These are phyloP conservation scores for Hirundichthys speculiger DNA, from an alignment of 2,113 vertebrate species.

Conservation along the genomic window DNA sequence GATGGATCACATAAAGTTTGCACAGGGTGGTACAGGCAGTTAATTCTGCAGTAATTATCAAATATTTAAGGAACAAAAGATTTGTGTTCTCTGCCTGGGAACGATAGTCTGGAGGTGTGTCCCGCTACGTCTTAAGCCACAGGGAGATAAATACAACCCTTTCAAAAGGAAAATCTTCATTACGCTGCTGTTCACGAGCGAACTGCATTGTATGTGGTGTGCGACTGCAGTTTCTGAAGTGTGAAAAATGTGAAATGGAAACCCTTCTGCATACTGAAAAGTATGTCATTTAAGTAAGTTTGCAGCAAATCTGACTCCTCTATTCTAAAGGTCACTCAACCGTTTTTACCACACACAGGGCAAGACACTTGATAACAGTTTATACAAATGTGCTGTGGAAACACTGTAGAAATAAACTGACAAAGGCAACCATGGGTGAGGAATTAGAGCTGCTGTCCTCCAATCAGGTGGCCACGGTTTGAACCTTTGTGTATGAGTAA, in stretches of 20 bases:
- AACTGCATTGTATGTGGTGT: background rate
- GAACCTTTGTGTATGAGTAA: too few relatives aligned
- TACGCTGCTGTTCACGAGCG: background rate
- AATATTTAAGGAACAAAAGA: slow-evolving; percentile 66
- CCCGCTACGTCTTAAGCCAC: slow-evolving; percentile 10
- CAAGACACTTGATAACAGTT: too few relatives aligned
- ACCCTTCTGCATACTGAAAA: background rate
- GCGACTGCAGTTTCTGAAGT: background rate
- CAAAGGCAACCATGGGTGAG: too few relatives aligned
- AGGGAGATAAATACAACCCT: slow-evolving; percentile 18
- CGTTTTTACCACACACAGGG: too few relatives aligned
- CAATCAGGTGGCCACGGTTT: too few relatives aligned
- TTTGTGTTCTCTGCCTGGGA: slow-evolving; percentile 55
- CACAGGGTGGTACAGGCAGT: slow-evolving; percentile 18
- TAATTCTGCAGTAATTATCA: slow-evolving; percentile 42
- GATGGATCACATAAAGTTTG: slow-evolving; percentile 22
- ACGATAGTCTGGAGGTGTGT: slow-evolving; percentile 40
- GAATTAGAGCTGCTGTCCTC: too few relatives aligned
- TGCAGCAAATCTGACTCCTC: too few relatives aligned
- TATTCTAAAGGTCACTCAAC: too few relatives aligned
- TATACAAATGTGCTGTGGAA: too few relatives aligned
- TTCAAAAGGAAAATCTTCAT: too few relatives aligned
- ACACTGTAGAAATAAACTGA: too few relatives aligned
- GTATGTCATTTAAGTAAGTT: too few relatives aligned
- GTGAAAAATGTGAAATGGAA: background rate